These are phyloP conservation scores for Marmota flaviventris DNA, from an alignment of 2,113 vertebrate species.

Conservation along the genomic window DNA sequence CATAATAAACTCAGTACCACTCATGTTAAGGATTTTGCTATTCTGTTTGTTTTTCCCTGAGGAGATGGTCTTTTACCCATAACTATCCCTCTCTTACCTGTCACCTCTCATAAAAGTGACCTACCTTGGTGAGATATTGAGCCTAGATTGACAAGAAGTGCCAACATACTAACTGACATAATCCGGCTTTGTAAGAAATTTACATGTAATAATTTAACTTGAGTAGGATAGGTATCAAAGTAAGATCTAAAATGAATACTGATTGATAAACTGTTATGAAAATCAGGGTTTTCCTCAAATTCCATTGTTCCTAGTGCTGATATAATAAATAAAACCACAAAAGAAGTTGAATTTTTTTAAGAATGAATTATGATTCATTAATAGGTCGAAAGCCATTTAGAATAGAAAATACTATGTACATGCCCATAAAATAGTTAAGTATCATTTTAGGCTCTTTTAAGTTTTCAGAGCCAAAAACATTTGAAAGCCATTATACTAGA, in stretches of 20 bases:
- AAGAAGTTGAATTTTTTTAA: not conserved
- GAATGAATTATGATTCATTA: not conserved
- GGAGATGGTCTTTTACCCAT: not conserved
- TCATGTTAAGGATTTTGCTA: not conserved
- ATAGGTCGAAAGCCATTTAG: not conserved
- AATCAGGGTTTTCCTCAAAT: not conserved
- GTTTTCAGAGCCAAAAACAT: not conserved
- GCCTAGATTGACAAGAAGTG: not conserved
- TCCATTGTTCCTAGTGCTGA: not conserved
- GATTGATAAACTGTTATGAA: not conserved
- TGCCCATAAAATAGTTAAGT: not conserved
- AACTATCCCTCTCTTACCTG: not conserved
- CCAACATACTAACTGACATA: not conserved
- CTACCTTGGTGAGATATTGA: not conserved
- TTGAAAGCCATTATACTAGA: not conserved
- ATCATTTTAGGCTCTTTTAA: conserved; percentile 31
- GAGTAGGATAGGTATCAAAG: not conserved
- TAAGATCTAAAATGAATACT: not conserved
- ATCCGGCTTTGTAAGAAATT: not conserved
- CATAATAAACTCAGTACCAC: not conserved
- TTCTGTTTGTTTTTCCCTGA: not conserved
- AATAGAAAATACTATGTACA: not conserved
- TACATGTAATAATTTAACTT: not conserved
- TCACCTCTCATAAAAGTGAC: not conserved
- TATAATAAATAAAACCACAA: not conserved